Evolutionary conservation across 2,113 vertebrate species (phyloP).

Genomic region (Bettongia penicillata): DNA sequence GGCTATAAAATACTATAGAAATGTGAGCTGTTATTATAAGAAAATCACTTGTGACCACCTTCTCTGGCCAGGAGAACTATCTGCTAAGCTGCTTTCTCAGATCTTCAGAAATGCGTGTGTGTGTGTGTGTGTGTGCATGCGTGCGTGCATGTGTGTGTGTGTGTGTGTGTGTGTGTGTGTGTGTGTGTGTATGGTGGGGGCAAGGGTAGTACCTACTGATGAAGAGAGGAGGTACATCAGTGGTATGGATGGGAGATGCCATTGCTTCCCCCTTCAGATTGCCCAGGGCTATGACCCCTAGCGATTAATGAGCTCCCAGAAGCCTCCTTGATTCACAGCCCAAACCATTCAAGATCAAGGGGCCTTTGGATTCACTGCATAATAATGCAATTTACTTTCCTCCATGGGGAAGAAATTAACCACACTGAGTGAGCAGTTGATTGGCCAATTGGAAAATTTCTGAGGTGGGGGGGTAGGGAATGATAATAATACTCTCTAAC

Average conservation of each 20-base stretch:
- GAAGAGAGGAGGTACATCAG: neutral
- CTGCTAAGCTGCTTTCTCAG: neutral
- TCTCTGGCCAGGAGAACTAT: neutral
- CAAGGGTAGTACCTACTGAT: neutral
- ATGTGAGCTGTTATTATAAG: neutral
- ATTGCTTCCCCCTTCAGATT: neutral
- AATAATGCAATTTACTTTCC: neutral
- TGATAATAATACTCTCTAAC: neutral
- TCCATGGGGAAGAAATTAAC: neutral
- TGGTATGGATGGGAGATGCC: neutral
- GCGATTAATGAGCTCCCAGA: neutral
- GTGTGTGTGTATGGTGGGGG: no score
- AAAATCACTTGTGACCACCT: neutral
- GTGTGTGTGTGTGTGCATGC: neutral
- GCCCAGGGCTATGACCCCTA: neutral
- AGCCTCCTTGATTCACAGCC: neutral
- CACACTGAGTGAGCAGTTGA: slow-evolving; percentile 2
- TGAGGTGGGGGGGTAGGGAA: neutral
- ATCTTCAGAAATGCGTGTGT: neutral
- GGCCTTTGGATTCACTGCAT: neutral
- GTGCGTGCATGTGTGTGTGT: no score
- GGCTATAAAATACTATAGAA: neutral
- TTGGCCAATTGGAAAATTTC: neutral
- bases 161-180: no score
- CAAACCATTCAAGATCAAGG: slow-evolving; percentile 2